Evolutionary conservation across 2,888 invertebrate species (phyloP), one percentile per base, ranked within the genome.

Genomic region (Cetonia aurata): DNA sequence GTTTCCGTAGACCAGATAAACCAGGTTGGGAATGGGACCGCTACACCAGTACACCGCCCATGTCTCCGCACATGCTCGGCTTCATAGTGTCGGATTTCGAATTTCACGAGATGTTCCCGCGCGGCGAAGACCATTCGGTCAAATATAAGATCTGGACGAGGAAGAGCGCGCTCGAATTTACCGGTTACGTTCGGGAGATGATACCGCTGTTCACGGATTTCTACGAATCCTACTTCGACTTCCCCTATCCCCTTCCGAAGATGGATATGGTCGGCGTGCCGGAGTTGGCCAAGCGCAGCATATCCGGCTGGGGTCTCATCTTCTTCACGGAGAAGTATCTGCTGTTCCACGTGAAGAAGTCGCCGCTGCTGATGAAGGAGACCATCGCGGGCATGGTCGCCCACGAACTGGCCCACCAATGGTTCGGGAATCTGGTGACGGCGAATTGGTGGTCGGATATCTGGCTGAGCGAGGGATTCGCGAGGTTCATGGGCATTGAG

Each of bases 51-150:
- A 92, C 94, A 0, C 91, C 94, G 0, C 92, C 91, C 1, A 98
- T 98, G 97, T 96, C 96, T 0, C 96, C 97, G 0, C 98, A 98
- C 81, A 85, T 98, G 55, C 91, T 98, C 0, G 98, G 97, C 0
- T 93, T 91, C 80, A 88, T 93, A 10, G 87, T 95, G 0, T 93
- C 93, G 53, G 92, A 93, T 79, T 94, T 95, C 79, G 83, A 86
- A 0, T 86, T 86, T 79, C 86, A 87, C 66, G 87, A 88, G 68
- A 87, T 89, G 3, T 3, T 25, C 25, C 86, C 87, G 0, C 74
- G 80, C 0, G 80, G 78, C 0, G 69, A 73, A 0, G 37, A 10
- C 37, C 9, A 10, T 1, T 37, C 10, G 37, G 85, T 86, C 0
- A 83, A 83, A 1, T 93, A 93, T 85, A 87, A 88, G 79, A 91